Evolutionary conservation across 2,888 invertebrate genomes (phyloP).

Genomic region (Flexamia atlantica): DNA sequence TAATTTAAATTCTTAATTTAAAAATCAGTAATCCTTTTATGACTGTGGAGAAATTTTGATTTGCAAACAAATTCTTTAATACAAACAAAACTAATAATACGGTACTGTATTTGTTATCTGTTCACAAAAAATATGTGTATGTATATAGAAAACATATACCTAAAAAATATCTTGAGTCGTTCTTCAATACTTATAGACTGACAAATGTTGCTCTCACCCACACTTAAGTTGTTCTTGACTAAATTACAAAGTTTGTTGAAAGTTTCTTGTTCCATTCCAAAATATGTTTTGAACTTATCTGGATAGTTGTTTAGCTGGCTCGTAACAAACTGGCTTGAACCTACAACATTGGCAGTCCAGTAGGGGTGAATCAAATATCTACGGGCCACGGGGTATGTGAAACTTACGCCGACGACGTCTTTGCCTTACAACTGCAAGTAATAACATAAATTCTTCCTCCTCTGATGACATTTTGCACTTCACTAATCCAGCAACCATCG

Average conservation of each 20-base stretch:
- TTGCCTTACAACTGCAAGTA: background rate
- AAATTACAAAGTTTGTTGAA: too few species aligned
- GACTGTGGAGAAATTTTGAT: too few species aligned
- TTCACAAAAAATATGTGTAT: too few species aligned
- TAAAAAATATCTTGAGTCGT: conserved; percentile 29
- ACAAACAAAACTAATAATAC: too few species aligned
- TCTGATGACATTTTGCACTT: background rate
- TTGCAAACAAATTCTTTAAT: too few species aligned
- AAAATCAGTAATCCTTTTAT: too few species aligned
- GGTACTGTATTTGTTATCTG: too few species aligned
- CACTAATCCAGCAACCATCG: background rate
- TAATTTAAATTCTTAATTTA: too few species aligned
- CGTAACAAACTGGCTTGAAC: conserved; percentile 11
- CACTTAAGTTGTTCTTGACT: background rate
- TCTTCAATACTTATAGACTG: conserved; percentile 43
- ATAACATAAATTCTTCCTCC: background rate
- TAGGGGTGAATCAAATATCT: background rate
- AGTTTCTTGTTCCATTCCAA: background rate
- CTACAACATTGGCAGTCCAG: background rate
- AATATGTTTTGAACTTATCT: background rate
- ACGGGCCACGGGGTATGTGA: background rate
- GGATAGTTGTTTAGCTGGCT: background rate
- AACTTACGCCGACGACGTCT: background rate
- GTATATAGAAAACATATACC: background rate
- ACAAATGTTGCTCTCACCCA: conserved; percentile 4